Evolutionary conservation across 2,888 invertebrate genomes (phyloP).

Genomic region (Agelastica alni): DNA sequence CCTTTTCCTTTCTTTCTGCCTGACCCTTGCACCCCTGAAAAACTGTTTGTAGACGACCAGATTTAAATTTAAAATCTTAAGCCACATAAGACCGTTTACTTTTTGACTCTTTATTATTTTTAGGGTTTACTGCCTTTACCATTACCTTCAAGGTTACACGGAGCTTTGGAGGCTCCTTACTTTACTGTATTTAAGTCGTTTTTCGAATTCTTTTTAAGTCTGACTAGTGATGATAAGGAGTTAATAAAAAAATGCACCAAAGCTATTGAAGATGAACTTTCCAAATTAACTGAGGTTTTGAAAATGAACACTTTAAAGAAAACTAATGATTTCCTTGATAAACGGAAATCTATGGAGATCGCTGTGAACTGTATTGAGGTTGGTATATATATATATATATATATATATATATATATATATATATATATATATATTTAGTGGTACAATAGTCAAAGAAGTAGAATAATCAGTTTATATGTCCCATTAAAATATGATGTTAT

Average conservation of each 20-base stretch:
- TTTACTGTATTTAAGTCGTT: slow-evolving; percentile 43
- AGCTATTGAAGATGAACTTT: slow-evolving; percentile 32
- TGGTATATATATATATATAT: slow-evolving; percentile 35
- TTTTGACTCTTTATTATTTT: too few relatives aligned
- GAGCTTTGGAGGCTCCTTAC: slow-evolving; percentile 46
- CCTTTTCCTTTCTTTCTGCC: too few relatives aligned
- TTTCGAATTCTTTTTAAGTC: slow-evolving; percentile 44
- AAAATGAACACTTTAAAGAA: slow-evolving; percentile 50
- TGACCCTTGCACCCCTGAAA: too few relatives aligned
- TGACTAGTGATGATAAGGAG: slow-evolving; percentile 34
- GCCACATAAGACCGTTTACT: too few relatives aligned
- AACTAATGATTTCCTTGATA: slow-evolving; percentile 52
- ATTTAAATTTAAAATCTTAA: too few relatives aligned
- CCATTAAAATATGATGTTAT: too few relatives aligned
- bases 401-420: too few relatives aligned
- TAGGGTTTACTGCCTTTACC: slow-evolving; percentile 48
- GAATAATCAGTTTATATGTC: too few relatives aligned
- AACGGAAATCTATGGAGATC: slow-evolving; percentile 61
- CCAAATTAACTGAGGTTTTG: slow-evolving; percentile 53
- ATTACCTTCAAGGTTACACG: slow-evolving; percentile 50
- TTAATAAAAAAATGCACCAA: slow-evolving; percentile 28
- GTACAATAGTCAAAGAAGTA: too few relatives aligned
- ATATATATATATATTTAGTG: too few relatives aligned
- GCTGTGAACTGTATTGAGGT: slow-evolving; percentile 69
- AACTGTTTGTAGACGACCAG: too few relatives aligned